Conservation (phyloP, 1,140 invertebrate species). For the Cepaea nemoralis region DNA sequence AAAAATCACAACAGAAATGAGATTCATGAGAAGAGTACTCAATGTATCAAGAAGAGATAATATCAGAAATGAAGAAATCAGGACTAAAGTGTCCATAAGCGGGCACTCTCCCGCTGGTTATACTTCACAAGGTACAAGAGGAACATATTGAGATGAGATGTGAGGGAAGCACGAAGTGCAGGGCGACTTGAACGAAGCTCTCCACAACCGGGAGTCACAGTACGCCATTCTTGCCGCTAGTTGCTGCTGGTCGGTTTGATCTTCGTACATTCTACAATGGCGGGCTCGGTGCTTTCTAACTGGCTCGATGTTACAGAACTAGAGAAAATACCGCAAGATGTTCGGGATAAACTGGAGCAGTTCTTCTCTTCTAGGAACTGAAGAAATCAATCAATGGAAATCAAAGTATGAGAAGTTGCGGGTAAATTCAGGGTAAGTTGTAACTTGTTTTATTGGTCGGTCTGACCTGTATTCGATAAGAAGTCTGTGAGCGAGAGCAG, state of each 20-base stretch:
- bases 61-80: too few relatives aligned
- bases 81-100: too few relatives aligned
- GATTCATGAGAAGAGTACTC: too few relatives aligned
- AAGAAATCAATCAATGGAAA: conserved; percentile 48
- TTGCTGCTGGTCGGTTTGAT: not conserved
- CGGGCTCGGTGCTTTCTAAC: conserved; percentile 27
- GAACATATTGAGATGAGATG: too few relatives aligned
- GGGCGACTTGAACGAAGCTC: too few relatives aligned
- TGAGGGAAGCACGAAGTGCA: too few relatives aligned
- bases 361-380: conserved; percentile 35
- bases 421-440: conserved; percentile 57
- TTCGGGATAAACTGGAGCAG: conserved; percentile 48
- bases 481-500: not conserved
- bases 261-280: not conserved
- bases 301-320: conserved; percentile 44
- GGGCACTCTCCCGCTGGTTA: too few relatives aligned
- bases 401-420: conserved; percentile 56
- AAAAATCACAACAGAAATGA: too few relatives aligned
- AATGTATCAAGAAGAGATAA: too few relatives aligned
- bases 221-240: too few relatives aligned
- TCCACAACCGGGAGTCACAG: too few relatives aligned
- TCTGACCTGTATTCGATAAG: not conserved
- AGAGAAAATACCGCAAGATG: conserved; percentile 38
- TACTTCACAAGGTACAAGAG: too few relatives aligned
- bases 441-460: not conserved